Evolutionary conservation across 2,888 invertebrate genomes (phyloP), one percentile per base, ranked within the genome.

Genomic region (Gari tellinella): DNA sequence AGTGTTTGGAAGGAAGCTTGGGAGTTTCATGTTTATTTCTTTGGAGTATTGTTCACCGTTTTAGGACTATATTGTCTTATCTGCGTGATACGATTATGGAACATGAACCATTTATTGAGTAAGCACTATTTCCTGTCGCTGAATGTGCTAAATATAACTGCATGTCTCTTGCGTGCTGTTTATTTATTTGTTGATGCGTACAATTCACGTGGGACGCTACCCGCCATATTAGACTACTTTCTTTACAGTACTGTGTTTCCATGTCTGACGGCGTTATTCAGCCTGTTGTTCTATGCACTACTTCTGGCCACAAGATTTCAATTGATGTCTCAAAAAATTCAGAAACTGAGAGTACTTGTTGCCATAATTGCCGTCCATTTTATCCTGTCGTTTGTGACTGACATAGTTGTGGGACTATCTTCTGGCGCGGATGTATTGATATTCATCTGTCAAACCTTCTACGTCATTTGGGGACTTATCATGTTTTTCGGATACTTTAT

Each of bases 111-210:
- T 92, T 94, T 98, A 72, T 95, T 97, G 86, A 95, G 96, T 1
- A 96, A 96, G 89, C 96, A 96, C 68, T 97, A 97, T 91, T 97
- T 97, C 91, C 94, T 97, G 26, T 95, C 96, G 41, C 94, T 97
- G 23, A 96, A 97, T 92, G 92, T 96, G 55, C 94, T 97, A 82
- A 92, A 98, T 63, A 96, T 97, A 12, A 94, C 95, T 14, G 95
- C 97, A 48, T 97, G 97, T 89, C 94, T 95, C 19, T 93, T 89
- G n/a, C 78, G 92, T 56, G 96, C 97, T 84, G 95, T 96, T 85
- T 97, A 97, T 90, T 94, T 98, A 84, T 96, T 97, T 84, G 96
- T 97, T 90, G 98, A 98, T 92, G 96, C 97, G 0, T 98, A 98
- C 90, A 97, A 97, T 89, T 95, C 96, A n/a, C 95, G 95, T 73